Evolutionary conservation across 2,113 vertebrate species (phyloP).

Genomic region (Halcyon malimbica): DNA sequence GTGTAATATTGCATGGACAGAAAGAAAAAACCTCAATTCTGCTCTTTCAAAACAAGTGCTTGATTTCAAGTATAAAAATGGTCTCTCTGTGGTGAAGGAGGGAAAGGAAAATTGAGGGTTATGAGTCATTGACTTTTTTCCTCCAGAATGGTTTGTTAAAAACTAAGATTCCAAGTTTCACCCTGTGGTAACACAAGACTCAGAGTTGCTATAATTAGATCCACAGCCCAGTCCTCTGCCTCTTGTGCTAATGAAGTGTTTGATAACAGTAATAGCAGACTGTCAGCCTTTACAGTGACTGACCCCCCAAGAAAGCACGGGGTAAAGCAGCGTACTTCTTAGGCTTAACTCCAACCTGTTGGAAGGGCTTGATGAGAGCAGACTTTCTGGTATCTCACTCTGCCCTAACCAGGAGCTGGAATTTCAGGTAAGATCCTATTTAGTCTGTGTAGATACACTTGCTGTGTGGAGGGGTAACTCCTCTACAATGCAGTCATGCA

Average conservation of each 20-base stretch:
- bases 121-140: not conserved
- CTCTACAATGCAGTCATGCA: not conserved
- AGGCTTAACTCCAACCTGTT: not conserved
- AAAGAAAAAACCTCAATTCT: not conserved
- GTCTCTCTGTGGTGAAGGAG: not conserved
- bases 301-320: not conserved
- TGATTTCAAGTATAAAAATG: not conserved
- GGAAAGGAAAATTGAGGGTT: not conserved
- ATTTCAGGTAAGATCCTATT: not conserved
- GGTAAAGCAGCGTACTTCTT: not conserved
- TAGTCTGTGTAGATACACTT: not conserved
- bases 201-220: conserved; percentile 4
- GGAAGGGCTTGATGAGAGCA: not conserved
- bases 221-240: not conserved
- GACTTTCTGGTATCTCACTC: not conserved
- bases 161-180: not conserved
- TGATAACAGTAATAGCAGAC: not conserved
- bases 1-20: not conserved
- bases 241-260: not conserved
- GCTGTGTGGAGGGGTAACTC: not conserved
- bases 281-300: not conserved
- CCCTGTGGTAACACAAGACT: not conserved
- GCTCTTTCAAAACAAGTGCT: not conserved
- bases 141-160: too few species aligned
- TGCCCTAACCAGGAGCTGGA: not conserved